Evolutionary conservation across 2,888 invertebrate genomes (phyloP).

Genomic region (Trichacis sp.): DNA sequence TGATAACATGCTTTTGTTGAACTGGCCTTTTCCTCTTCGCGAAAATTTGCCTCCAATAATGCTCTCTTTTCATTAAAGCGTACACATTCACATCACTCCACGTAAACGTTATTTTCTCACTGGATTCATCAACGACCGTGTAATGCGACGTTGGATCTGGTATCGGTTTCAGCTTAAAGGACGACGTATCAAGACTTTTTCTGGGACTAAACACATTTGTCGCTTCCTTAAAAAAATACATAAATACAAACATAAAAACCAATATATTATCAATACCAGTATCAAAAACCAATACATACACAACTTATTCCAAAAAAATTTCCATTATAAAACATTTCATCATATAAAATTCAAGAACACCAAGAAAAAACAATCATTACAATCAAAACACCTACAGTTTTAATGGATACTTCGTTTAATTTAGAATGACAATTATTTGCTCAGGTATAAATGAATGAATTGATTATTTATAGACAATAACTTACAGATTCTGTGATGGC

Average conservation of each 20-base stretch:
- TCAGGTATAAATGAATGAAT: too few relatives aligned
- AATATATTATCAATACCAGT: too few relatives aligned
- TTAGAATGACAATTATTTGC: too few relatives aligned
- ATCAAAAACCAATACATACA: too few relatives aligned
- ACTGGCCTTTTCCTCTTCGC: conserved; percentile 46
- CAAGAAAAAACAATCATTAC: too few relatives aligned
- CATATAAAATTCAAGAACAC: too few relatives aligned
- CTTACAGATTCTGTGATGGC: not conserved
- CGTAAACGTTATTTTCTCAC: conserved; percentile 76
- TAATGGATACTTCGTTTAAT: too few relatives aligned
- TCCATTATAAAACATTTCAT: too few relatives aligned
- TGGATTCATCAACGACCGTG: not conserved
- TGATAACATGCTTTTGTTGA: conserved; percentile 76
- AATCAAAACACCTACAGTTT: too few relatives aligned
- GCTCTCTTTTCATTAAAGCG: conserved; percentile 72
- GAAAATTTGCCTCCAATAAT: conserved; percentile 48
- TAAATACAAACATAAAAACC: too few relatives aligned
- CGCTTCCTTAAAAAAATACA: not conserved
- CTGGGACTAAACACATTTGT: not conserved
- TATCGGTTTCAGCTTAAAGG: conserved; percentile 1
- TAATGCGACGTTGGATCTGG: not conserved
- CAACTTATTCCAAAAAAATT: too few relatives aligned
- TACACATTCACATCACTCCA: conserved; percentile 86
- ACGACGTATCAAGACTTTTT: not conserved
- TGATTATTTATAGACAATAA: too few relatives aligned